These are phyloP conservation scores for Plumapathes pennacea DNA, from an alignment of 92 coral and sea anemone genomes.

Conservation along the genomic window DNA sequence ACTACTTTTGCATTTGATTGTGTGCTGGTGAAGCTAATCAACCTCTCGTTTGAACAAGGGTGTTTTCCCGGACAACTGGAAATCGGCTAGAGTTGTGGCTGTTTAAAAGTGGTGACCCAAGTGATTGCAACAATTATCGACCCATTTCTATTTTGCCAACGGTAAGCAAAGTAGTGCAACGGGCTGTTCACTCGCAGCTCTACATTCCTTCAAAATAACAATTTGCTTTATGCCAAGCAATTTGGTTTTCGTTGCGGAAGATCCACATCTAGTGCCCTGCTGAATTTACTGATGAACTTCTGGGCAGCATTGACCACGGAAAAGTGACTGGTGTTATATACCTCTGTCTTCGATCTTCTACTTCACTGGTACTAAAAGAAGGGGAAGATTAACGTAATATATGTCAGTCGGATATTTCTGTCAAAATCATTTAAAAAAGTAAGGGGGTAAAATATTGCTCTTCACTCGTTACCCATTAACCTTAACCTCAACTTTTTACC, in stretches of 20 bases:
- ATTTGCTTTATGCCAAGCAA: conserved; percentile 8
- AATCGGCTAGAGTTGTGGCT: conserved; percentile 1
- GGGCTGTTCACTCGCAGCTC: conserved; percentile 1
- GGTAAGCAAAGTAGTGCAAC: conserved; percentile 1
- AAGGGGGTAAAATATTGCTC: no score
- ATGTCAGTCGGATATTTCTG: no score
- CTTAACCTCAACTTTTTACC: no score
- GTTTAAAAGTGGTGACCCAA: not conserved
- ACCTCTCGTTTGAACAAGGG: not conserved
- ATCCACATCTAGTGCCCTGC: conserved; percentile 19
- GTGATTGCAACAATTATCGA: not conserved
- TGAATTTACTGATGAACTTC: conserved; percentile 15
- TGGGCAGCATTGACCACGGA: conserved; percentile 12
- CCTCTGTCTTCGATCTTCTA: no score
- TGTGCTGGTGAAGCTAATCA: not conserved
- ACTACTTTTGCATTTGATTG: not conserved
- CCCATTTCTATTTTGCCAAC: conserved; percentile 6
- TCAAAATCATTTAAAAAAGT: no score
- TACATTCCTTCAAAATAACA: conserved; percentile 2
- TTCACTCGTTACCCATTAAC: no score
- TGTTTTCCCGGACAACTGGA: conserved; percentile 1
- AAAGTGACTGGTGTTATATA: no score
- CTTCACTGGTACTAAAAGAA: no score
- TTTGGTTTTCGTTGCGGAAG: conserved; percentile 10
- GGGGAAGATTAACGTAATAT: no score